Evolutionary conservation across 2,797 vertebrate genomes (phyloP), one percentile per base, ranked within the genome.

Genomic region (Anabas testudineus): DNA sequence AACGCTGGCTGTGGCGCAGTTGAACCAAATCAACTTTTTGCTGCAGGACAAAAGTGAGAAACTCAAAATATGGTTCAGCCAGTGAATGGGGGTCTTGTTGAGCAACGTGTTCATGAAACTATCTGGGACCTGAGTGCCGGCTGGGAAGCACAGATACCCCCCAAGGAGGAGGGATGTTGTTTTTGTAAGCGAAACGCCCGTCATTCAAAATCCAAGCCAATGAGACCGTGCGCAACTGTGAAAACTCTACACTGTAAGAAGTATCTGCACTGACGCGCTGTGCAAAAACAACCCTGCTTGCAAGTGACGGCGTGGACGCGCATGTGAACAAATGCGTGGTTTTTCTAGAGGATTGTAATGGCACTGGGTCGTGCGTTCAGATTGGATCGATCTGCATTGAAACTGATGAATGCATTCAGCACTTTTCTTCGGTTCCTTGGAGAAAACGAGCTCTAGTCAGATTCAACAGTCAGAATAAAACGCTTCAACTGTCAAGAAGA

Each of bases 151-250:
- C 57, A 45, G 19, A 73, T 62, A n/a, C 49, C 58, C 34, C 73
- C 70, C 22, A 16, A 61, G 62, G 41, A 61, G 76, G 48, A 76
- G 85, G 76, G 78, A 76, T 84, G 69, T 78, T 73, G 80, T 26
- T 90, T 71, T 83, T 84, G 88, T 82, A 84, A 91, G 83, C 69
- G 85, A 87, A 71, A 90, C 95, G 72, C 89, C 95, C 88, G 82
- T 90, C 86, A 92, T 91, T 92, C 92, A 92, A 71, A 76, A 86
- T 84, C 88, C 76, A 74, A 87, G 79, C 95, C 95, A 96, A 96
- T 95, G 87, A 72, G 89, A 83, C 81, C 48, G 80, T 69, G 91
- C 69, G 79, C 55, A 67, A 56, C 67, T 65, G 76, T 59, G 79
- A 83, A n/a, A 88, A 80, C 80, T 78, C 75, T 66, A 64, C 85